Conservation (phyloP, 2,888 invertebrate species). For the Heliconius erato region DNA sequence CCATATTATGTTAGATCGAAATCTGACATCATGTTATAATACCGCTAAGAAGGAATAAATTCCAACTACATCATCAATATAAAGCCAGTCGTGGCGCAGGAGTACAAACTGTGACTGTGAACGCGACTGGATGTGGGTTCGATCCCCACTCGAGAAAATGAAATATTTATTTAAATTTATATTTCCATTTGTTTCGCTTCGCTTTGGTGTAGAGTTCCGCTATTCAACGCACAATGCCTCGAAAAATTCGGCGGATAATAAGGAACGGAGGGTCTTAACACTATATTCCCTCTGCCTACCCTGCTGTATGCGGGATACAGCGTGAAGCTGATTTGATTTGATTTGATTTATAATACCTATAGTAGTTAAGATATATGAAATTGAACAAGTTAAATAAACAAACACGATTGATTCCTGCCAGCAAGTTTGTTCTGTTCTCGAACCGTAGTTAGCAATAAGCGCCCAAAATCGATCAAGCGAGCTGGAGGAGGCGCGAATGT, state of each 20-base stretch:
- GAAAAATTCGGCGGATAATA: background rate
- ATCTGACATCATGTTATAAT: too few species aligned
- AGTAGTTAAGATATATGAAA: background rate
- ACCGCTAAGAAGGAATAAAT: too few species aligned
- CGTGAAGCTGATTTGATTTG: background rate
- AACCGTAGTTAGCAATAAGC: constrained; percentile 15
- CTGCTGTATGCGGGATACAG: background rate
- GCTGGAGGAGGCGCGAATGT: constrained; percentile 42
- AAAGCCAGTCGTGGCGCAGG: too few species aligned
- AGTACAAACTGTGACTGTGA: too few species aligned
- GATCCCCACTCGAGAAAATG: too few species aligned
- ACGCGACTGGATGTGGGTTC: too few species aligned
- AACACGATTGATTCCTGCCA: background rate
- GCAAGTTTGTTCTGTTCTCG: background rate
- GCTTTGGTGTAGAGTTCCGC: background rate
- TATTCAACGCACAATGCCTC: background rate
- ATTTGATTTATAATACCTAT: too few species aligned
- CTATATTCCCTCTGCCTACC: background rate
- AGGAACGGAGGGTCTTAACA: background rate
- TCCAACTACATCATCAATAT: too few species aligned
- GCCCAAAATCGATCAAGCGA: constrained; percentile 36
- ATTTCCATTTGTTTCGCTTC: background rate
- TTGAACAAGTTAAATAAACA: background rate
- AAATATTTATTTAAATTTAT: too few species aligned
- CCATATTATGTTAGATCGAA: too few species aligned